Evolutionary conservation across 2,888 invertebrate species (phyloP), one percentile per base, ranked within the genome.

Genomic region (Leucozona laternaria): DNA sequence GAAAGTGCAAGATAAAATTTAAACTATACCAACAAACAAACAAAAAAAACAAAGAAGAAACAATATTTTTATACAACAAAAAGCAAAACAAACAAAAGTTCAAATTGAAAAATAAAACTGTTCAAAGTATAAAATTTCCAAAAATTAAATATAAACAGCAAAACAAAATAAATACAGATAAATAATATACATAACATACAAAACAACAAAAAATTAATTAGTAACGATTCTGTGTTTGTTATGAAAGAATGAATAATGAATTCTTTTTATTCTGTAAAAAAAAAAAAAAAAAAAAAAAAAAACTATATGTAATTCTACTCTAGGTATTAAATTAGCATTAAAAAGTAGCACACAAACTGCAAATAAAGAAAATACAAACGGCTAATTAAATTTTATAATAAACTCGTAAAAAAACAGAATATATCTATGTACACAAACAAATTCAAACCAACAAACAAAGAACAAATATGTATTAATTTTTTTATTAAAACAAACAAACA

Each of bases 41-140:
- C 62, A 88, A 88, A 43, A 58, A 78, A 70, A 86, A 79, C 4
- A 72, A 64, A 77, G 25, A 77, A 72, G 57, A 68, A 58, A 58
- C 48, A 83, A 79, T 83, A 79, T 87, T 87, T 87, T 86, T 86
- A 86, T 86, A 79, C 86, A 88, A 76, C 71, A 70, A 88, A 76
- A 77, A 76, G 57, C 71, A 75, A 87, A 73, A 57, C 57, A 57
- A 88, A 77, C 90, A 91, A 53, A 90, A 91, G 92, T 91, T 91
- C 92, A 91, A 92, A 92, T 89, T 89, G 89, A 92, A 92, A 91
- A 60, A 7, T 7, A 31, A 89, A 88, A 90, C 91, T 91, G 91
- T 91, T 91, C 91, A 91, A 91, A 91, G 90, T 89, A 90, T 90
- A 90, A 72, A 76, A 66, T 83, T 73, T 79, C 86, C 75, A 75